Percentiles rank a stretch among this genome's conserved stretches.
phyloP scores from a whole-genome alignment of 2,888 invertebrate genomes.

The Mimas tiliae region DNA sequence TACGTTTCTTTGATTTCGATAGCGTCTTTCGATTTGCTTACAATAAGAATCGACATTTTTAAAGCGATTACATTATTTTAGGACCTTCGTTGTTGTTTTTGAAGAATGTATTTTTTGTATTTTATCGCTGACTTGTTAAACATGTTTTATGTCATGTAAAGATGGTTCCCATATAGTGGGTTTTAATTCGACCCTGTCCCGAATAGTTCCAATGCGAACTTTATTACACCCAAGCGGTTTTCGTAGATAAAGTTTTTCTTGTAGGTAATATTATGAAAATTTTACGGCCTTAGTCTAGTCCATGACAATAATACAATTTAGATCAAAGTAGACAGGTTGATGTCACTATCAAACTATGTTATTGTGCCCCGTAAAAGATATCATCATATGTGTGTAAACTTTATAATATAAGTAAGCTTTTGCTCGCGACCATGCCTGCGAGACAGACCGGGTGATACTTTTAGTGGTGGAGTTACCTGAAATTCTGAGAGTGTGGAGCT shows the following conservation, averaged over 20 bases:
- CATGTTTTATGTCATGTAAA: background rate
- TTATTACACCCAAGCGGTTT: constrained; percentile 33
- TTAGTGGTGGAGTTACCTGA: too few species aligned
- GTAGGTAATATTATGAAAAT: constrained; percentile 27
- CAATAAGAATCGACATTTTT: background rate
- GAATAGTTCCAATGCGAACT: background rate
- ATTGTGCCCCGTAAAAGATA: background rate
- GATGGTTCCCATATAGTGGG: background rate
- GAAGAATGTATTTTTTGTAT: background rate
- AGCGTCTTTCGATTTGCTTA: background rate
- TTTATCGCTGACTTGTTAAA: background rate
- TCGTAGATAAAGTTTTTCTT: constrained; percentile 37
- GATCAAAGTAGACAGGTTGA: background rate
- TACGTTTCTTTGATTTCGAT: background rate
- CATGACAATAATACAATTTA: constrained; percentile 16
- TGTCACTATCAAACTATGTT: background rate
- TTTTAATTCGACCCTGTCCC: background rate
- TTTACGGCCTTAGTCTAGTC: constrained; percentile 27
- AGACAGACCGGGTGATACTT: too few species aligned
- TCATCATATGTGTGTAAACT: background rate
- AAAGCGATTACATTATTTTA: background rate
- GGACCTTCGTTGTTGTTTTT: background rate
- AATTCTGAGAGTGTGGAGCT: too few species aligned
- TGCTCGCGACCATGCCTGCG: too few species aligned
- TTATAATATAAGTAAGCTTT: too few species aligned